Evolutionary conservation across 2,113 vertebrate genomes (phyloP), one percentile per base, ranked within the genome.

Genomic region (Chascanopsetta lugubris): DNA sequence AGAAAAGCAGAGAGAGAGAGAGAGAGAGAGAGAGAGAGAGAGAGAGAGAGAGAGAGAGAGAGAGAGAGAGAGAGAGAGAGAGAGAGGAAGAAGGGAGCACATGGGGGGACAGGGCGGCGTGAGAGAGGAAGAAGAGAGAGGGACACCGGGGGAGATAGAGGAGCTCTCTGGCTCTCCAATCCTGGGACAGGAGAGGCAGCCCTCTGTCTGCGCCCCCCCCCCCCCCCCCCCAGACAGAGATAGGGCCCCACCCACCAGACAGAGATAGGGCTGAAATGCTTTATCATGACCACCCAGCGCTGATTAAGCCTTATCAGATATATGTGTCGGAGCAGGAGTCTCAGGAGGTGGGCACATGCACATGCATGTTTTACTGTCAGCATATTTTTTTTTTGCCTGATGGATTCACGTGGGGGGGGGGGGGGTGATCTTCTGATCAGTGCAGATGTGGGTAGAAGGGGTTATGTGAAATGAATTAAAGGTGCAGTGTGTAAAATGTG

Each of bases 301-400:
- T 88, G 83, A 89, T 86, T 83, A 87, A 88, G 82, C 77, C 75
- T 82, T 85, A 86, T 89, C 86, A 86, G 87, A 89, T 85, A 70
- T 75, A 75, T 69, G 68, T 76, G 82, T 71, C 42, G 48, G 78
- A 77, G 57, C 77, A 47, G 69, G 57, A 72, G 77, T 83, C 77
- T 87, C 80, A 20, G 68, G 71, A 80, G 81, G 85, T 51, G 67
- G 58, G 60, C 26, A 36, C 72, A 79, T 69, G 73, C 82, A 84
- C 69, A 63, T 75, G 71, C 70, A 70, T 65, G 69, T 76, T 76
- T 69, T 71, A 54, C 54, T 63, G 60, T 69, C 73, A 49, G 75
- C 3, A 36, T 55, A 10, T 32, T 38, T 72, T 20, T 57, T 67
- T 50, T 65, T 50, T 58, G 42, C 27, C 57, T 59, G 59, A 65